Evolutionary conservation across 1,140 invertebrate genomes (phyloP).

Genomic region (Laupala kohalensis): DNA sequence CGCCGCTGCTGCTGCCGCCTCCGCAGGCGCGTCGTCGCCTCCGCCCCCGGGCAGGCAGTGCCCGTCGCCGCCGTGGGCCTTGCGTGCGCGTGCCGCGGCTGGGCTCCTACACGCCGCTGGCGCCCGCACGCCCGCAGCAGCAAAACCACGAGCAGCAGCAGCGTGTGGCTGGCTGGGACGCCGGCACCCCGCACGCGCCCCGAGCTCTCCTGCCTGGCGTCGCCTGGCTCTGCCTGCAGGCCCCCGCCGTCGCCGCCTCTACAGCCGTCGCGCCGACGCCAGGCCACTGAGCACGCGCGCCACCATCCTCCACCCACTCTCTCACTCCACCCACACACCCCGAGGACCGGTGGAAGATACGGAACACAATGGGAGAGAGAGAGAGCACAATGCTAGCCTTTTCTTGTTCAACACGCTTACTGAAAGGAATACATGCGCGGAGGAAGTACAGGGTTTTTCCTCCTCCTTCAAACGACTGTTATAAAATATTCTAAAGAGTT

Average conservation of each 20-base stretch:
- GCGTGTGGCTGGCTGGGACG: background rate
- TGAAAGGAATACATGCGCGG: too few species aligned
- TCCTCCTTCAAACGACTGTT: too few species aligned
- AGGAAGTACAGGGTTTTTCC: too few species aligned
- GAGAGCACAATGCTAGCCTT: background rate
- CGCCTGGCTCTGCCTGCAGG: too few species aligned
- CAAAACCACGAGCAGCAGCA: background rate
- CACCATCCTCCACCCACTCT: background rate
- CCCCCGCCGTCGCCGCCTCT: background rate
- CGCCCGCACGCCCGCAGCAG: background rate
- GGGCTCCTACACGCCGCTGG: too few species aligned
- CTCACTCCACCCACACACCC: background rate
- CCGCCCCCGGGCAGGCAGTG: background rate
- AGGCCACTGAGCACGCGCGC: background rate
- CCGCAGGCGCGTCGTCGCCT: too few species aligned
- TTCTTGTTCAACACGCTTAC: background rate
- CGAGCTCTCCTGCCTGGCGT: background rate
- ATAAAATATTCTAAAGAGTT: too few species aligned
- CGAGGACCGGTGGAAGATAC: background rate
- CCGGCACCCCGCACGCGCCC: background rate
- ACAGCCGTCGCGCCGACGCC: background rate
- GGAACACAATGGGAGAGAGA: background rate
- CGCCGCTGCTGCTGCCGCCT: too few species aligned
- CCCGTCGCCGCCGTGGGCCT: background rate
- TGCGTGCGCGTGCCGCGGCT: too few species aligned